Evolutionary conservation across 2,888 invertebrate species (phyloP), one percentile per base, ranked within the genome.

Genomic region (Cheilosia variabilis): DNA sequence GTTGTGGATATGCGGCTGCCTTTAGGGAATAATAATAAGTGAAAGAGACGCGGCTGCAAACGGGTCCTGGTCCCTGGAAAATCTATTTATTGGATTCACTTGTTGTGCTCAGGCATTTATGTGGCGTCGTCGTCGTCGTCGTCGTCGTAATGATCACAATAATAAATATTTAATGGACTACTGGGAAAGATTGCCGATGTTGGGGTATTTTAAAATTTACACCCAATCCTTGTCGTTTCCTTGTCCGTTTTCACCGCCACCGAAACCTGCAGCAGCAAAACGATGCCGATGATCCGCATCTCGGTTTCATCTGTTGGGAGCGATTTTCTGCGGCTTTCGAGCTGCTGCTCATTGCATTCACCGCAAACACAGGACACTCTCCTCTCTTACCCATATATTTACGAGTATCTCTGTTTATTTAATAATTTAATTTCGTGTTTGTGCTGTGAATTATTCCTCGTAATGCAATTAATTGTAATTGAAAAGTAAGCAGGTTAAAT

Each of bases 91-190:
- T 52, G 37, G 62, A 47, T 79, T 58, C 53, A 79, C 79, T 79
- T 79, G 69, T 84, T 81, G 81, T 66, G 10, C 58, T 19, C 43
- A 58, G 52, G 57, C 75, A 57, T 58, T 60, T 69, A 17, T 37
- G 37, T 37, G 37, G 37, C 50, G 13, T 37, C 13, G 27, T 17
- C 43, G 13, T 15, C 27, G 6, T 10, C 19, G 47, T 19, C 52
- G 37, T 31, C 50, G 31, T 4, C 10, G 34, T 63, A 78, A 81
- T 72, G 76, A 86, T 86, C 72, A 47, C 52, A 72, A 65, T 65
- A 76, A 86, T 86, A 86, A 86, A 86, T 86, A 77, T 86, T 86
- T 63, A 86, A 86, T 71, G 76, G 71, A 63, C 86, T 77, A 62
- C 17, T 57, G 80, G 86, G 66, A 62, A 53, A 58, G 50, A 50